Evolutionary conservation across 2,113 vertebrate species (phyloP).

Genomic region (Pardalotus punctatus): DNA sequence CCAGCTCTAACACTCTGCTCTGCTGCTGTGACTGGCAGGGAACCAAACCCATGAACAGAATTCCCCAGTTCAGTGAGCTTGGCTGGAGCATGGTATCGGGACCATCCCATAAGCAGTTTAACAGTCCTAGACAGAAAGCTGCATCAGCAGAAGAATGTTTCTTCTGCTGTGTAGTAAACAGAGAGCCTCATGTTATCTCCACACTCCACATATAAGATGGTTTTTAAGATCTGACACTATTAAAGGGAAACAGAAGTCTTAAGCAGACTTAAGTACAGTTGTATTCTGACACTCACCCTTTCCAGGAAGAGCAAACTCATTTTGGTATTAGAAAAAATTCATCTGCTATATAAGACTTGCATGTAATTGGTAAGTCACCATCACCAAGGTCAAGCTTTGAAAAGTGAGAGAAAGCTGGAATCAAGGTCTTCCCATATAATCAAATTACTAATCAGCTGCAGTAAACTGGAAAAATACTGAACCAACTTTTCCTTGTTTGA

Average conservation of each 20-base stretch:
- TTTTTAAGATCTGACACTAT: neutral
- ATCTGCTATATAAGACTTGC: neutral
- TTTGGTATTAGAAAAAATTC: neutral
- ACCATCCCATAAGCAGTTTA: neutral
- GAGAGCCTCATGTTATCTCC: neutral
- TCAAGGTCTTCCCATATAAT: neutral
- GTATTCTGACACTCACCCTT: neutral
- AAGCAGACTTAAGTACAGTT: neutral
- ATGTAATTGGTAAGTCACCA: neutral
- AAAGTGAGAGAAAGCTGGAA: neutral
- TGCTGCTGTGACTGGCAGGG: neutral
- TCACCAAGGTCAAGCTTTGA: neutral
- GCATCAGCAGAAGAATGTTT: neutral
- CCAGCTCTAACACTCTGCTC: neutral
- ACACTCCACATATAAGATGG: fast-evolving
- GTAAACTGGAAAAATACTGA: neutral
- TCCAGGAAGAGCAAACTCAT: neutral
- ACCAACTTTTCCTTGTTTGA: neutral
- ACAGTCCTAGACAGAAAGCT: neutral
- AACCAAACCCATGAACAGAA: neutral
- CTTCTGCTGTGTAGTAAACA: neutral
- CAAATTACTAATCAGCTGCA: neutral
- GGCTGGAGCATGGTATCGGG: neutral
- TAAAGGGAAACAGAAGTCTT: neutral
- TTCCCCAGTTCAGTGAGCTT: neutral